Conservation (phyloP, 2,113 vertebrate species). For the Vombatus ursinus region DNA sequence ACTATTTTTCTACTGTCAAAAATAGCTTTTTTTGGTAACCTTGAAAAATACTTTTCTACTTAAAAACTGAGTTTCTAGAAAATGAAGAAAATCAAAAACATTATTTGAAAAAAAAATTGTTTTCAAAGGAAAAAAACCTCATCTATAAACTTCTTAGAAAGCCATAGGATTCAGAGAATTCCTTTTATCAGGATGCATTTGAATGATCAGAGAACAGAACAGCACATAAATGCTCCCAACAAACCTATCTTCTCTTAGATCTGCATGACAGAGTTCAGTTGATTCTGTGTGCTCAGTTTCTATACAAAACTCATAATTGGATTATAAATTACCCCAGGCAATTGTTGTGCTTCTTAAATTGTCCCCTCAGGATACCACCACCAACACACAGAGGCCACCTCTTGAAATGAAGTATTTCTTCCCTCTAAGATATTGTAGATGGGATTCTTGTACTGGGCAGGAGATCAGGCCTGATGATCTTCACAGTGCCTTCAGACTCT, state of each 20-base stretch:
- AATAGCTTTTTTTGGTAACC: neutral
- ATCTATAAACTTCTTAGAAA: neutral
- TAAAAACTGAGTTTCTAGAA: neutral
- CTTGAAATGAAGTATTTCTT: neutral
- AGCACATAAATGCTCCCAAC: neutral
- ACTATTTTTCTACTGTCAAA: rapidly evolving
- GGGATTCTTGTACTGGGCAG: neutral
- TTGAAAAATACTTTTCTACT: neutral
- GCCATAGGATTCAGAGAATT: neutral
- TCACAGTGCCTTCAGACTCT: neutral
- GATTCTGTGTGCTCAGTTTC: rapidly evolving
- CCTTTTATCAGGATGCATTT: neutral
- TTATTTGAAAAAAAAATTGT: neutral
- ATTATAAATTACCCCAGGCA: neutral
- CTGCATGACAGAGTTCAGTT: neutral
- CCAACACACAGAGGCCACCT: neutral
- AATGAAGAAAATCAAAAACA: neutral
- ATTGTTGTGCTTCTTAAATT: neutral
- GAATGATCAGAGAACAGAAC: neutral
- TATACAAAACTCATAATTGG: neutral
- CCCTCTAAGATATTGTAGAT: neutral
- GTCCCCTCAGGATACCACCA: neutral
- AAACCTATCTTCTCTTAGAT: neutral
- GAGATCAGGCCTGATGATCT: neutral
- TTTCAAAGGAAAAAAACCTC: neutral